Conservation (phyloP, 2,797 vertebrate genomes). For the Pterois miles region DNA sequence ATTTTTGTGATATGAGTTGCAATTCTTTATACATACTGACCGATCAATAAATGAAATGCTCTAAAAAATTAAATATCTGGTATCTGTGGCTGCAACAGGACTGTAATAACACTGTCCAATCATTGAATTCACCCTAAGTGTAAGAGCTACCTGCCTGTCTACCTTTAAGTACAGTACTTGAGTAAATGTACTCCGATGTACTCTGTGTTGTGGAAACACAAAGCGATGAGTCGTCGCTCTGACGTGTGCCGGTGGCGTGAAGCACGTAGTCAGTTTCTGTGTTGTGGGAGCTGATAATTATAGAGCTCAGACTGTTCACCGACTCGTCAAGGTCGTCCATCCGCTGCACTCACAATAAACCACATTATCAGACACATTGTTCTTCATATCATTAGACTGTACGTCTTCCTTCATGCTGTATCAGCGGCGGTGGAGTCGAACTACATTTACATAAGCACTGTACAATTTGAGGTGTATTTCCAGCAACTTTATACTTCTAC, state of each 20-base stretch:
- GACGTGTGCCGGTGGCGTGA: conserved; percentile 3
- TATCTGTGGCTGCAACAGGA: no score
- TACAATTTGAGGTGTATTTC: neutral
- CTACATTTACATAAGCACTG: no score
- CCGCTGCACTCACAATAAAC: neutral
- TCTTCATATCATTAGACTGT: neutral
- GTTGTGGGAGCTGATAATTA: conserved; percentile 8
- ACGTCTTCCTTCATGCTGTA: neutral
- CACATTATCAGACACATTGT: neutral
- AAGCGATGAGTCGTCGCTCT: conserved; percentile 3
- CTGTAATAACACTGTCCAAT: no score
- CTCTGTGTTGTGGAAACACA: neutral
- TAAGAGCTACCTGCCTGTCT: no score
- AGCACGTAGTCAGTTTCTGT: conserved; percentile 1
- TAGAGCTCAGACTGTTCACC: neutral
- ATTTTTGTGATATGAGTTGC: no score
- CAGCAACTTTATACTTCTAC: neutral
- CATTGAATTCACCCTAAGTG: no score
- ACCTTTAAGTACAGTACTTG: neutral
- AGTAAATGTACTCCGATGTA: no score
- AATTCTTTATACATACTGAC: no score
- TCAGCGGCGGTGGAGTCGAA: neutral
- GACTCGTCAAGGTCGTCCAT: conserved; percentile 6
- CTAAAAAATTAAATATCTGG: no score
- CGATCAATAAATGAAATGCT: no score